These are phyloP conservation scores for Ectobius pallidus DNA, from an alignment of 2,888 invertebrate species.

Conservation along the genomic window DNA sequence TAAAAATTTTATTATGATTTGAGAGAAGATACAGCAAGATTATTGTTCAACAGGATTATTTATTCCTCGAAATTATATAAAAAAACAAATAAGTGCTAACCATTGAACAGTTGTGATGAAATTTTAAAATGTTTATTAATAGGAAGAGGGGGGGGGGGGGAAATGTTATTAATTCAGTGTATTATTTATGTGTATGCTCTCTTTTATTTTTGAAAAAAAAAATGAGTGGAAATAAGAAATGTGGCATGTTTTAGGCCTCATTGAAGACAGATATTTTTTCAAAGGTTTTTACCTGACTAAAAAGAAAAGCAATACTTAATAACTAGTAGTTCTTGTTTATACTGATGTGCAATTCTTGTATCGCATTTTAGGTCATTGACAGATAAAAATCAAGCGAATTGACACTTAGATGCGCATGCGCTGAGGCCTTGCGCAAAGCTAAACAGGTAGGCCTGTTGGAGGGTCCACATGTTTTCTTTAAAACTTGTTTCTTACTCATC, in stretches of 20 bases:
- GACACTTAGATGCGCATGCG: conserved; percentile 20
- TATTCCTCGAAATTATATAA: neutral
- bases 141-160: conserved; percentile 14
- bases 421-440: conserved; percentile 26
- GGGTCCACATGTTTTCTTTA: conserved; percentile 32
- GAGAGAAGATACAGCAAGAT: neutral
- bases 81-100: neutral
- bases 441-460: conserved; percentile 28
- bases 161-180: conserved; percentile 27
- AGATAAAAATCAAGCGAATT: conserved; percentile 10
- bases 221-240: conserved; percentile 33
- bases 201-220: conserved; percentile 32
- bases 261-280: conserved; percentile 44
- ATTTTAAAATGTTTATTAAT: conserved; percentile 18
- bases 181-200: conserved; percentile 35
- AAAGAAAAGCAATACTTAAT: conserved; percentile 44
- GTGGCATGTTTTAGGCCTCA: conserved; percentile 34
- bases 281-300: conserved; percentile 45
- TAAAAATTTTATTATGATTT: neutral
- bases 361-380: conserved; percentile 34
- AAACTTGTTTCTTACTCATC: conserved; percentile 38
- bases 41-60: neutral
- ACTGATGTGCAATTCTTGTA: conserved; percentile 42
- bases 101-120: conserved; percentile 18
- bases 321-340: conserved; percentile 41